A percentile compares a stretch with the other conserved stretches of the same genome.
Evolutionary conservation across 2,797 vertebrate genomes (phyloP).

Genomic region (Crypturellus tataupa): DNA sequence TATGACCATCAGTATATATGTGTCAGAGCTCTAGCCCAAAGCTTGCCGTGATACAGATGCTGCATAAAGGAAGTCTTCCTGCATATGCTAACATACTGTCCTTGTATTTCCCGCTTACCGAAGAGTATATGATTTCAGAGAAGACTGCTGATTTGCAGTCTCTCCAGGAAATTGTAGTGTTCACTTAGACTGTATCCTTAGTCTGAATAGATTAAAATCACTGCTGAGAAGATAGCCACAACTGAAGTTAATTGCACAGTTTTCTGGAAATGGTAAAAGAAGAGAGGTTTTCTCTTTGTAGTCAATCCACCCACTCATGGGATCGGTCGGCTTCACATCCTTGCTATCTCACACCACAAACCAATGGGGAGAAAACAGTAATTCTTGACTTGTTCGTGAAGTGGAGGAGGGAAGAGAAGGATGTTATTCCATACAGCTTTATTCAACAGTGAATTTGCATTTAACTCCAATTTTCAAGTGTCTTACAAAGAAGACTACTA

Average conservation of each 20-base stretch:
- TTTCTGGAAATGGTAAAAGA: constrained; percentile 66
- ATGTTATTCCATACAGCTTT: neutral
- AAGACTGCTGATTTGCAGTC: constrained; percentile 71
- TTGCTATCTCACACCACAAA: neutral
- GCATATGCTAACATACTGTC: constrained; percentile 35
- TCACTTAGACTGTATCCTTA: constrained; percentile 71
- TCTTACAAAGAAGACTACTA: neutral
- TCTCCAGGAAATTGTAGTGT: constrained; percentile 79
- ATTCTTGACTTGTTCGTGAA: neutral
- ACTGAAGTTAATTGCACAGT: constrained; percentile 76
- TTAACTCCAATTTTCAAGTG: neutral
- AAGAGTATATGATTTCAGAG: constrained; percentile 55
- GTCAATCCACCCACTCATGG: constrained; percentile 47
- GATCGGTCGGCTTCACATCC: neutral
- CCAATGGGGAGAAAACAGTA: constrained; percentile 6
- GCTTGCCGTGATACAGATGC: constrained; percentile 16
- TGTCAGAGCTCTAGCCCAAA: constrained; percentile 50
- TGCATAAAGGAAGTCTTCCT: neutral
- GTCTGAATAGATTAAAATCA: constrained; percentile 73
- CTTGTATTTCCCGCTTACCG: constrained; percentile 16
- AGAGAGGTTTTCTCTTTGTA: constrained; percentile 36
- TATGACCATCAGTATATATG: neutral
- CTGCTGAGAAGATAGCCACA: constrained; percentile 74
- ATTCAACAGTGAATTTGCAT: neutral
- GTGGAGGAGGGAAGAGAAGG: neutral